Evolutionary conservation across 2,888 invertebrate species (phyloP), one percentile per base, ranked within the genome.

Genomic region (Drosophila algonquin): DNA sequence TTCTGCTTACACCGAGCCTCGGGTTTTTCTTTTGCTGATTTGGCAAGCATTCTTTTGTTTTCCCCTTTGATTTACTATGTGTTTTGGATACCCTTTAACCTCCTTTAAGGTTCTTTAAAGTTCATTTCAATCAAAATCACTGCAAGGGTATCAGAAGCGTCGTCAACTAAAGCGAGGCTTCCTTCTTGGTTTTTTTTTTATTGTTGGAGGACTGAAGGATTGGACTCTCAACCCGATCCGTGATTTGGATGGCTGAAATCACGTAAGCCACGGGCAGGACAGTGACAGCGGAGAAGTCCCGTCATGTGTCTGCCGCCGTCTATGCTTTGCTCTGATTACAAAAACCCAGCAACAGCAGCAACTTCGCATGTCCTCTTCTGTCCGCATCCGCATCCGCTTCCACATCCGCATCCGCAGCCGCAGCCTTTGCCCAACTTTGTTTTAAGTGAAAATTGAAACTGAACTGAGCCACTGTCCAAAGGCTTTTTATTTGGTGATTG

Each of bases 361-460:
- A 12, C 35, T 5, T 40, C 14, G 40, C 14, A 14, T 6, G 14
- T 12, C 32, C 53, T 35, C 10, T 16, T 7, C 27, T 5, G 14
- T 12, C 27, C 52, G 35, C 10, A 27, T 40, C 50, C 24, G 10
- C 32, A 32, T 50, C 51, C 51, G 35, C 24, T 40, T 9, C 12
- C 88, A 21, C 21, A 21, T 21, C 21, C 18, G 18, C 18, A 18
- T 18, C 18, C 18, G 40, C 48, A 32, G 46, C 18, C 18, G 40
- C 48, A 32, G 46, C 51, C 51, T 45, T 30, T 40, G 9, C 9
- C 86, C 88, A 82, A 88, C 72, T 80, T 86, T 88, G 82, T 83
- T 88, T 86, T 86, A 82, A 82, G 82, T 82, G 82, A 88, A 82
- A 88, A 82, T 82, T 82, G 82, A 88, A 82, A 86, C 82, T 77